Evolutionary conservation across 2,113 vertebrate genomes (phyloP), one percentile per base, ranked within the genome.

Genomic region (human): DNA sequence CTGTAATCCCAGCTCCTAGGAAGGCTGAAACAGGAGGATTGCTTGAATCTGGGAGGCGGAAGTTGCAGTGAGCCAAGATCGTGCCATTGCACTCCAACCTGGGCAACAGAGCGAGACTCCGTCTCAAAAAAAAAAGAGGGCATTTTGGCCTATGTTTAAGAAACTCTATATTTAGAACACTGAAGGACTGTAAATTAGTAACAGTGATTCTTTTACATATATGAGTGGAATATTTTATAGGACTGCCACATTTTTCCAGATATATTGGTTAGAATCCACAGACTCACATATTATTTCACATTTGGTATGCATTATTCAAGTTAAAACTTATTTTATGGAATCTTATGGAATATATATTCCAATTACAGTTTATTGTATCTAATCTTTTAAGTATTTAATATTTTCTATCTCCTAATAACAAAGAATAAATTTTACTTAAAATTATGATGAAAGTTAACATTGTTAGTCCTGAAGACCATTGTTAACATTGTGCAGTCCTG

Each of bases 361-460:
- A 61, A 14, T 89, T 92, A 82, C 9, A 52, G 20, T 68, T 76
- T 17, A 68, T 70, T 30, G 4, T 75, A 70, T 61, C 30, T 88
- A 45, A 59, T 82, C 1, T 95, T 80, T 72, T 25, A 82, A 48
- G 27, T 75, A 59, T 68, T 84, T 88, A 66, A 22, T 84, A 40
- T 78, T 97, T 93, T 82, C 9, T 78, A 2, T 32, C 43, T 81
- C 6, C 22, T 96, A 90, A 48, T 61, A 87, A 75, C 45, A 66
- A 64, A 81, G 50, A 86, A 93, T 85, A 89, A 50, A 75, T 61
- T 94, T 96, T 89, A 61, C 38, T 52, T 80, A 94, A 84, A 57
- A 83, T 80, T 89, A 22, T 82, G 23, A 25, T 96, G 80, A 88
- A 86, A 75, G 61, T n/a, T 94, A 83, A 83, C 6, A 35, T 87